Evolutionary conservation across 2,888 invertebrate species (phyloP).

Genomic region (Acrobasis consociella): DNA sequence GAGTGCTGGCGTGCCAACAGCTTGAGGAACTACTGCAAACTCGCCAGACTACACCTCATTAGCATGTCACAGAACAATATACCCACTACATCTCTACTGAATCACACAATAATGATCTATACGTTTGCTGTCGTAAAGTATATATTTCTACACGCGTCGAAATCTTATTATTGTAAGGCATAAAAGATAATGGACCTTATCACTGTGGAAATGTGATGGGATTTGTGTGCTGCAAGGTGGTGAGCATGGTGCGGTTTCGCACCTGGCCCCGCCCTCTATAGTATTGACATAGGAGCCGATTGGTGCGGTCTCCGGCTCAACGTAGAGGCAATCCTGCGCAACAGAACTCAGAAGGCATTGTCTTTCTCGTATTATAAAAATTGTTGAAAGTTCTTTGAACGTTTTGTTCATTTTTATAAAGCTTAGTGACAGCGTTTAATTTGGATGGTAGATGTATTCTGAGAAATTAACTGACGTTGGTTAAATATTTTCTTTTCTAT

Average conservation of each 20-base stretch:
- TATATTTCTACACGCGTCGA: conserved; percentile 38
- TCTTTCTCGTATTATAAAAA: conserved; percentile 47
- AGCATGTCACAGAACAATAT: conserved; percentile 74
- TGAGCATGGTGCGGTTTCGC: conserved; percentile 6
- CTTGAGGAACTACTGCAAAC: conserved; percentile 78
- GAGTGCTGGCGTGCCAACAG: conserved; percentile 75
- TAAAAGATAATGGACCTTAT: conserved; percentile 3
- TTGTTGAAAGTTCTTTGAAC: neutral
- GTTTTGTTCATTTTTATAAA: too few relatives aligned
- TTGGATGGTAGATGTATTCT: too few relatives aligned
- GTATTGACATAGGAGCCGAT: conserved; percentile 72
- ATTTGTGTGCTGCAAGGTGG: neutral
- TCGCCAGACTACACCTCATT: conserved; percentile 75
- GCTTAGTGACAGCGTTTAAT: too few relatives aligned
- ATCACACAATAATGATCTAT: conserved; percentile 47
- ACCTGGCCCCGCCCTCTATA: conserved; percentile 62
- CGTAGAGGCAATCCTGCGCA: conserved; percentile 73
- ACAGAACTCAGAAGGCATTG: conserved; percentile 47
- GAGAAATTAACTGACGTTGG: too few relatives aligned
- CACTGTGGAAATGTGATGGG: neutral
- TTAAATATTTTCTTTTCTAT: too few relatives aligned
- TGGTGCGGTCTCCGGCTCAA: conserved; percentile 56
- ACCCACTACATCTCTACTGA: conserved; percentile 48
- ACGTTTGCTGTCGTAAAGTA: conserved; percentile 40
- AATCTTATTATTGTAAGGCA: neutral